Evolutionary conservation across 2,113 vertebrate species (phyloP).

Genomic region (Hypomesus transpacificus): DNA sequence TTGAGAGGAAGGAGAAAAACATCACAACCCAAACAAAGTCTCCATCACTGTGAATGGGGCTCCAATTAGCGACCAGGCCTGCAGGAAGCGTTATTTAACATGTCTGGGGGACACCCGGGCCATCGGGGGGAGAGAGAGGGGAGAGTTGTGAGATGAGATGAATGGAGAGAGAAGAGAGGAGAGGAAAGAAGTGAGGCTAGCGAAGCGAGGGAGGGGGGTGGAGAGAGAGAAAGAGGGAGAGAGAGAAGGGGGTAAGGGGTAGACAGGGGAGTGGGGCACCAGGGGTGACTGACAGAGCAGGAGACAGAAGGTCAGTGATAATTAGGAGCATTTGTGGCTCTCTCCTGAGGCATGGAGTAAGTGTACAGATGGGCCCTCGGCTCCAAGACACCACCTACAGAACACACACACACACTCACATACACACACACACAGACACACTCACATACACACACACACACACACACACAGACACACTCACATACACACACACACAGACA

Average conservation of each 20-base stretch:
- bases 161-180: constrained; percentile 44
- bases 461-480: constrained; percentile 18
- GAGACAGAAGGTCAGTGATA: constrained; percentile 76
- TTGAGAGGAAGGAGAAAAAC: constrained; percentile 38
- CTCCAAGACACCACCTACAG: constrained; percentile 25
- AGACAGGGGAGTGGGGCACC: background rate
- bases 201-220: constrained; percentile 44
- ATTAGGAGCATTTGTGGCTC: constrained; percentile 73
- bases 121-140: constrained; percentile 27
- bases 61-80: constrained; percentile 66
- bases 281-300: constrained; percentile 28
- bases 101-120: constrained; percentile 43
- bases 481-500: constrained; percentile 12
- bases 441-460: constrained; percentile 18
- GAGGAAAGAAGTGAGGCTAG: constrained; percentile 55
- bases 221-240: constrained; percentile 25
- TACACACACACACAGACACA: constrained; percentile 1
- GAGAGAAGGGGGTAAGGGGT: background rate
- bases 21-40: constrained; percentile 41
- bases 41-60: constrained; percentile 63
- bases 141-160: constrained; percentile 1
- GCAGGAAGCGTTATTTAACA: constrained; percentile 62
- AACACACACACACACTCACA: background rate
- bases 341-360: constrained; percentile 68
- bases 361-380: constrained; percentile 62